A percentile compares a stretch with the other conserved stretches of the same genome.
These are phyloP conservation scores for Priocnemis perturbator DNA, from an alignment of 2,888 invertebrate species.

Conservation along the genomic window DNA sequence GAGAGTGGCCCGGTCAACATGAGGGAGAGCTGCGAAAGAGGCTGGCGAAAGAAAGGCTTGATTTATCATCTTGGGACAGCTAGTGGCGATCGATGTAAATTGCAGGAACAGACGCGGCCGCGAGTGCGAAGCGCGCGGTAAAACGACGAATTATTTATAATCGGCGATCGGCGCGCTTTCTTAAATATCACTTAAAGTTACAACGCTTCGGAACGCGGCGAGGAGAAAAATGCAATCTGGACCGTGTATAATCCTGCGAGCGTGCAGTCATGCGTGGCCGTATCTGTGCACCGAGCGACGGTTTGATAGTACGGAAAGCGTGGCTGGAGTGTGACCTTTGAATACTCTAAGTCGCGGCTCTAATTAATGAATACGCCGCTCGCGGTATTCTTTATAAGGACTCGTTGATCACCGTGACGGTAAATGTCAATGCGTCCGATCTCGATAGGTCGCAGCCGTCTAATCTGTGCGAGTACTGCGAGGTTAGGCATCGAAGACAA, in stretches of 20 bases:
- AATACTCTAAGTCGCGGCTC: no score
- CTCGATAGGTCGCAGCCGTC: no score
- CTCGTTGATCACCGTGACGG: no score
- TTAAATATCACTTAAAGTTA: slow-evolving; percentile 20
- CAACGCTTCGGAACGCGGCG: background rate
- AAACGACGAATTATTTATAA: slow-evolving; percentile 26
- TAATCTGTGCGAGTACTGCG: no score
- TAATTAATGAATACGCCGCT: no score
- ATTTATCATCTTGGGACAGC: slow-evolving; percentile 49
- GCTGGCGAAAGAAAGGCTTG: slow-evolving; percentile 31
- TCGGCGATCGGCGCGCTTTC: background rate
- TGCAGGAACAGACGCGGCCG: slow-evolving; percentile 15
- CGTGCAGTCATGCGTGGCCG: background rate
- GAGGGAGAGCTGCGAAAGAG: slow-evolving; percentile 21
- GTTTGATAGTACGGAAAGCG: background rate
- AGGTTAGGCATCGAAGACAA: no score
- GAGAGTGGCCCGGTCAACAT: slow-evolving; percentile 5
- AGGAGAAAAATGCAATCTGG: no score
- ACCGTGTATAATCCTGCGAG: no score
- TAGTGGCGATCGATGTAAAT: slow-evolving; percentile 31
- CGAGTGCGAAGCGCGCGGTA: background rate
- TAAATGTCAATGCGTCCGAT: no score
- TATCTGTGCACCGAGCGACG: background rate
- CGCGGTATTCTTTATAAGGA: no score
- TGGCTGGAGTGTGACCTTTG: no score